Percentiles rank a stretch among this genome's conserved stretches.
phyloP scores from a whole-genome alignment of 1,140 invertebrate species.

The Danaus plexippus region DNA sequence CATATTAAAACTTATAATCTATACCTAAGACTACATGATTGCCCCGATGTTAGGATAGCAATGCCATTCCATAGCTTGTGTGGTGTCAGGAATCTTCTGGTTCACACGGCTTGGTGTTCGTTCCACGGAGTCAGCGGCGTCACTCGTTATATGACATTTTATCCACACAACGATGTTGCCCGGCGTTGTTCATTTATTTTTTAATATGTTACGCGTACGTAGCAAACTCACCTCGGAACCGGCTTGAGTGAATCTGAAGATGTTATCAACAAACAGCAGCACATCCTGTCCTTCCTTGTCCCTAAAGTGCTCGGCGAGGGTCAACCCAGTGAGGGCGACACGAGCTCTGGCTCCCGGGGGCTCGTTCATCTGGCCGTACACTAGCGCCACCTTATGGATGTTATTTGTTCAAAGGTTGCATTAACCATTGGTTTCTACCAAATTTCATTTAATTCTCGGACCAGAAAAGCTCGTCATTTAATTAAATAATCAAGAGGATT shows the following conservation, averaged over 20 bases:
- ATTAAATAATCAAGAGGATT: too few species aligned
- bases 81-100: too few species aligned
- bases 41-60: too few species aligned
- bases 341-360: constrained; percentile 95
- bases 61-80: too few species aligned
- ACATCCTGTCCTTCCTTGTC: constrained; percentile 93
- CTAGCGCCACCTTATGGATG: constrained; percentile 76
- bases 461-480: too few species aligned
- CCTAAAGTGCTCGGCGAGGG: constrained; percentile 88
- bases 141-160: too few species aligned
- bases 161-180: too few species aligned
- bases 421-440: background rate
- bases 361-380: constrained; percentile 99
- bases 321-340: constrained; percentile 93
- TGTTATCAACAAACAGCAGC: constrained; percentile 96
- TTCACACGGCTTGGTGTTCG: too few species aligned
- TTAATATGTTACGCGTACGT: constrained; percentile 5
- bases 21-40: too few species aligned
- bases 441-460: too few species aligned
- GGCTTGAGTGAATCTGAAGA: constrained; percentile 99
- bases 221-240: constrained; percentile 90
- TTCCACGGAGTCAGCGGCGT: too few species aligned
- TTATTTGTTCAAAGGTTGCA: constrained; percentile 2
- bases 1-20: too few species aligned
- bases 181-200: constrained; percentile 1